Base-by-base conservation (phyloP, 2,888 invertebrate genomes). In the Pherbina coryleti region DNA sequence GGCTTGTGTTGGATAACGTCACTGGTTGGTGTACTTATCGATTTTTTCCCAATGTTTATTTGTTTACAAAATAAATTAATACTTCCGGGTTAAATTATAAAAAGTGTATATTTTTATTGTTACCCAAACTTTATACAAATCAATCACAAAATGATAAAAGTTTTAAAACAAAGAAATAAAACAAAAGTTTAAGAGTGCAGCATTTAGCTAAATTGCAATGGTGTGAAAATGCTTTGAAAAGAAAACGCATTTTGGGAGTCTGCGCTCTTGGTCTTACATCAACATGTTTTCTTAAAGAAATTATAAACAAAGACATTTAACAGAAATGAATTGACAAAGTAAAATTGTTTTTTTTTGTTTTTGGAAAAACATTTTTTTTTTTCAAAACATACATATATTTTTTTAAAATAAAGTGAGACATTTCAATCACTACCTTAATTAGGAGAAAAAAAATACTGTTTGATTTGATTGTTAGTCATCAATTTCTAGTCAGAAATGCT, bases 231-330 rank as follows among this genome's bases (percentile, higher is more conserved):
- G 17, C 37, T 37, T 67, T 31, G 78, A 83, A 81, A 85, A 83
- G 7, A 76, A 79, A 80, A 78, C 80, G 19, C 60, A 78, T 77
- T 74, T 60, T 11, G 72, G 81, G 86, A 84, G 82, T 86, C 85
- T 85, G 85, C 85, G 85, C 86, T 60, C 22, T 75, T 22, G n/a
- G 17, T 14, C 5, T 70, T 49, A 25, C 28, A 57, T 4, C 17
- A 22, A n/a, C 53, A 55, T 71, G 34, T 53, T 55, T 28, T 2
- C 28, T 28, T 25, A 25, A 14, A 22, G 25, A 19, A 25, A 14
- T 60, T 25, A 19, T 55, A 22, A 31, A 31, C 31, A 44, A 11
- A 7, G 7, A 44, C 11, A 8, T 37, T 37, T 37, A 7, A 37
- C 8, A 37, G 8, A 37, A 37, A 37, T 5, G 9, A 7, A 37